These are phyloP conservation scores for Apostichopus leukothele DNA, from an alignment of 53 echinoderm and acorn worm species.

Conservation along the genomic window DNA sequence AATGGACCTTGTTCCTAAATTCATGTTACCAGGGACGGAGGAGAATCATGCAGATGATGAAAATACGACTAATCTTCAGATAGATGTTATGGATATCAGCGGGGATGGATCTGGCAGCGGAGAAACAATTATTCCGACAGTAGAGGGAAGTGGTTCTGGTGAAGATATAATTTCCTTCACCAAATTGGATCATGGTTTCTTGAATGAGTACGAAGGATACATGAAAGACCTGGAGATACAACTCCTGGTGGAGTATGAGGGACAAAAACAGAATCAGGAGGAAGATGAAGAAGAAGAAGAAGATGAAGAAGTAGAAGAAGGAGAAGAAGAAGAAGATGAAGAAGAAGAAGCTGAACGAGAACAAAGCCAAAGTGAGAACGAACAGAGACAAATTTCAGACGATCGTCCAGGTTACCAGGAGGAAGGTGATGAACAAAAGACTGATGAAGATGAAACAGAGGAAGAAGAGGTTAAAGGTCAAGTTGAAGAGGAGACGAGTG, in stretches of 20 bases:
- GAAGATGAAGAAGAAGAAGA: background rate
- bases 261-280: background rate
- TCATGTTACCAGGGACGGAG: background rate
- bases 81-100: background rate
- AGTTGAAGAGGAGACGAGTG: background rate
- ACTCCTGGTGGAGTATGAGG: background rate
- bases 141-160: background rate
- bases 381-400: too few species aligned
- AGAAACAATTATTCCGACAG: background rate
- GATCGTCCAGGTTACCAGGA: background rate
- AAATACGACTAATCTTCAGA: background rate
- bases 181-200: background rate
- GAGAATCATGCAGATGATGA: background rate
- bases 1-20: background rate
- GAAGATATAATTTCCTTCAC: conserved; percentile 2
- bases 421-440: background rate
- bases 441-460: background rate
- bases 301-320: background rate
- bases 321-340: too few species aligned
- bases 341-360: too few species aligned
- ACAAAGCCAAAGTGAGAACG: too few species aligned
- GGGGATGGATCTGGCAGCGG: conserved; percentile 15
- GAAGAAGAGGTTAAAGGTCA: background rate
- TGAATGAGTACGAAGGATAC: background rate
- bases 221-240: background rate